These are phyloP conservation scores for Cerastis leucographa DNA, from an alignment of 2,888 invertebrate species.

Conservation along the genomic window DNA sequence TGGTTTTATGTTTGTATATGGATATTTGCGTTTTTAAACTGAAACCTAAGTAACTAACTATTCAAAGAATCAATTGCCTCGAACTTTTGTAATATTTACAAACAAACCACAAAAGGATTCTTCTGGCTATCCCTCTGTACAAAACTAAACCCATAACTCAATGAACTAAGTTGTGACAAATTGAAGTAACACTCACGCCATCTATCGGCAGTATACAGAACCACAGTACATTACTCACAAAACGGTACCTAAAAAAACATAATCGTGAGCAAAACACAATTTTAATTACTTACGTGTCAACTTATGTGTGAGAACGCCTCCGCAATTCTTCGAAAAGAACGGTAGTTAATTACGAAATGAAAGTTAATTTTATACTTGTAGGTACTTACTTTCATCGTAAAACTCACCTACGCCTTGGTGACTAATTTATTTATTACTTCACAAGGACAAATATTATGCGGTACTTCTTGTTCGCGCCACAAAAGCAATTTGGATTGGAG, in stretches of 20 bases:
- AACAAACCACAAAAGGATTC: not conserved
- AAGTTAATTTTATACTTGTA: not conserved
- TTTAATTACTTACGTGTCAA: constrained; percentile 11
- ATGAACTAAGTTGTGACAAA: not conserved
- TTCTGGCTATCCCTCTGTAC: not conserved
- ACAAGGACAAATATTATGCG: not conserved
- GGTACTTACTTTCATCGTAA: not conserved
- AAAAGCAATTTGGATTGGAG: no score
- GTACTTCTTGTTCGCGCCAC: no score
- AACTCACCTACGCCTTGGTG: not conserved
- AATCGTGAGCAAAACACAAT: constrained; percentile 20
- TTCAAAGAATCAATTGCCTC: not conserved
- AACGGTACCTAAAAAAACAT: not conserved
- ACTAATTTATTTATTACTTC: not conserved
- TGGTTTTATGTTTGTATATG: not conserved
- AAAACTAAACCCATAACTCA: not conserved
- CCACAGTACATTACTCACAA: not conserved
- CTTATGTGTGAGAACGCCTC: constrained; percentile 5
- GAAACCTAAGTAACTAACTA: not conserved
- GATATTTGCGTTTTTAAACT: not conserved
- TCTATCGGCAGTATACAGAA: constrained; percentile 25
- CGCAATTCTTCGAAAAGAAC: constrained; percentile 13
- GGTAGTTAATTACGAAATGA: constrained; percentile 26
- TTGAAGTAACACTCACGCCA: constrained; percentile 23
- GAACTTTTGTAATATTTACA: not conserved